phyloP scores from a whole-genome alignment of 2,888 invertebrate species.

The Abrostola triplasia region DNA sequence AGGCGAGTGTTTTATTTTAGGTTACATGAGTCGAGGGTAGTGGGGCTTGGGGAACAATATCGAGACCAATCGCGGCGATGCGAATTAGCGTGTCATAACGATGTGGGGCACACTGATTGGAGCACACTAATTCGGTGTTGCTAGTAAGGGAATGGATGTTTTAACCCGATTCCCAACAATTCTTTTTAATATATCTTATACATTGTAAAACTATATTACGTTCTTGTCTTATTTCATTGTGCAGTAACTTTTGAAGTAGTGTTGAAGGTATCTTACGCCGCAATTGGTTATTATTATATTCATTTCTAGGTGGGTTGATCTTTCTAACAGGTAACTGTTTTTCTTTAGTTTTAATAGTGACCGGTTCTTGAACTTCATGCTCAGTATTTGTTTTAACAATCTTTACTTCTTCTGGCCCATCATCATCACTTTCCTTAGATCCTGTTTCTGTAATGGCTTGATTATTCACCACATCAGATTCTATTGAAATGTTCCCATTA shows the following conservation, averaged over 20 bases:
- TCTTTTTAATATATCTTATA: slow-evolving; percentile 92
- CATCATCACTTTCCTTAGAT: slow-evolving; percentile 42
- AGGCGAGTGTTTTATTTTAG: too few species aligned
- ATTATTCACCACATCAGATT: slow-evolving; percentile 7
- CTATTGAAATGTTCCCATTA: not conserved
- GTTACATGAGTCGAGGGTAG: too few species aligned
- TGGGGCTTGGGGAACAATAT: too few species aligned
- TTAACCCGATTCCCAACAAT: too few species aligned
- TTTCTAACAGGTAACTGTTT: slow-evolving; percentile 11
- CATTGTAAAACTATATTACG: slow-evolving; percentile 96
- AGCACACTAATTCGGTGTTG: too few species aligned
- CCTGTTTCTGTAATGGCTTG: slow-evolving; percentile 35
- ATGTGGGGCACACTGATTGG: too few species aligned
- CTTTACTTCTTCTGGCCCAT: slow-evolving; percentile 47
- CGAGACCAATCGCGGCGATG: too few species aligned
- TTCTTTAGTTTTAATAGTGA: slow-evolving; percentile 17
- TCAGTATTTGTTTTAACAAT: slow-evolving; percentile 46
- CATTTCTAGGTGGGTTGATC: slow-evolving; percentile 21
- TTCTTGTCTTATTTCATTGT: slow-evolving; percentile 94
- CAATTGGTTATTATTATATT: slow-evolving; percentile 40
- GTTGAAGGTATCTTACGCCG: slow-evolving; percentile 83
- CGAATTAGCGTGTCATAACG: too few species aligned
- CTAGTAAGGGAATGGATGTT: too few species aligned
- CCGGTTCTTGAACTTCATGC: slow-evolving; percentile 40
- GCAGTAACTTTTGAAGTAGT: slow-evolving; percentile 91